Conservation (phyloP, 2,113 vertebrate genomes). For the Mirounga angustirostris region DNA sequence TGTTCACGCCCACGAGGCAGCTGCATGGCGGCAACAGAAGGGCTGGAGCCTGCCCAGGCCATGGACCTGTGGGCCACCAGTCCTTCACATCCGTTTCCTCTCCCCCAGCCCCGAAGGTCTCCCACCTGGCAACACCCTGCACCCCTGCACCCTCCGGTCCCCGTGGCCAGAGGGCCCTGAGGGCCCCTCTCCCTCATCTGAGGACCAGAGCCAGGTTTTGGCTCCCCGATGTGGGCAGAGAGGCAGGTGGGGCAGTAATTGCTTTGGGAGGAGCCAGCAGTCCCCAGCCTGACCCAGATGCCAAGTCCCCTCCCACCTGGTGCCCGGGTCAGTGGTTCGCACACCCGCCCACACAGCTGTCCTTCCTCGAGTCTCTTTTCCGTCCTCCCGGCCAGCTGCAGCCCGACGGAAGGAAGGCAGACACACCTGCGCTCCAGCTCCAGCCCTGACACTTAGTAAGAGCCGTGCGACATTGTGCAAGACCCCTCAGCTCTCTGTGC, state of each 20-base stretch:
- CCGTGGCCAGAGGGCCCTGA: background rate
- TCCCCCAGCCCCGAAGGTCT: background rate
- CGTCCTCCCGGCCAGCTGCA: background rate
- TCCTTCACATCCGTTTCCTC: background rate
- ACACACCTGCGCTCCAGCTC: background rate
- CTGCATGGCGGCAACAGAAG: background rate
- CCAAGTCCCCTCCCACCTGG: background rate
- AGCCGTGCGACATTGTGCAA: background rate
- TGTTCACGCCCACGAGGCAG: background rate
- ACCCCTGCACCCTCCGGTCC: background rate
- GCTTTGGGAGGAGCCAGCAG: background rate
- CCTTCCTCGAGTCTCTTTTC: background rate
- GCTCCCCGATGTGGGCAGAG: background rate
- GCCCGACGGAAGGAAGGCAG: background rate
- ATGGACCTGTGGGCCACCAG: background rate
- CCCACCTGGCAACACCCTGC: background rate
- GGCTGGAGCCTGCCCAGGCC: background rate
- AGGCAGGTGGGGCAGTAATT: background rate
- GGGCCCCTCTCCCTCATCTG: background rate
- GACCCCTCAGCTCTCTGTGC: background rate
- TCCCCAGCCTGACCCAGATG: background rate
- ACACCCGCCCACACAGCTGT: background rate
- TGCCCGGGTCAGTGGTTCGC: background rate
- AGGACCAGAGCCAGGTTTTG: background rate
- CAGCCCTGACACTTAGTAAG: background rate